phyloP scores from a whole-genome alignment of 2,113 vertebrate genomes.

The Mus spicilegus region DNA sequence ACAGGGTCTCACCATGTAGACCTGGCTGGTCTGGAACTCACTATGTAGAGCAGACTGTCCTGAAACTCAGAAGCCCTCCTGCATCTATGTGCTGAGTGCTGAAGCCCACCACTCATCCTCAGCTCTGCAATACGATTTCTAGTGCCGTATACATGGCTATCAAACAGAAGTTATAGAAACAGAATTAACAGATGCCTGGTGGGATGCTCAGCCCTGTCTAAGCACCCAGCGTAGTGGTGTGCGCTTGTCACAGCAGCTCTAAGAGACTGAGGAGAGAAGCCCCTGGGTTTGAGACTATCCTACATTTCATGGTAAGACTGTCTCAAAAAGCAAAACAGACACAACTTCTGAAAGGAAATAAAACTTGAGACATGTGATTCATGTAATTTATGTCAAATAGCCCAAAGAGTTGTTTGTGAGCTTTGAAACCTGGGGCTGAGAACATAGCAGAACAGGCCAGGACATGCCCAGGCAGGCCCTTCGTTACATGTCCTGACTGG shows the following conservation, averaged over 20 bases:
- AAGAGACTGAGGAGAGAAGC: not conserved
- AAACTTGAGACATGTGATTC: too few species aligned
- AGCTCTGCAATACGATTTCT: not conserved
- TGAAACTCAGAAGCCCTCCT: not conserved
- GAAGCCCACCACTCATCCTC: not conserved
- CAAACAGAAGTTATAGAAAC: conserved; percentile 23
- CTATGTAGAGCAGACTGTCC: not conserved
- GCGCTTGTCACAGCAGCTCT: not conserved
- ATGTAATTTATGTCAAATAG: too few species aligned
- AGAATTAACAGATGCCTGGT: not conserved
- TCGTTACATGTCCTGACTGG: too few species aligned
- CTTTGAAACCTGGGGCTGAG: too few species aligned
- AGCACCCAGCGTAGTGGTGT: not conserved
- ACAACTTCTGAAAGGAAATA: too few species aligned
- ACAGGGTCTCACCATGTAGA: not conserved
- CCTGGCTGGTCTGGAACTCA: not conserved
- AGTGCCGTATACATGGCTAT: not conserved
- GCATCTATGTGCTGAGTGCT: not conserved
- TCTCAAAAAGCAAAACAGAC: not conserved
- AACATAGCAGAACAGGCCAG: too few species aligned
- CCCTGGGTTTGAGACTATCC: not conserved
- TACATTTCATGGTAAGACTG: not conserved
- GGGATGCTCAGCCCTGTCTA: not conserved
- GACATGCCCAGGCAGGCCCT: too few species aligned
- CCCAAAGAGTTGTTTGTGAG: too few species aligned